These are phyloP conservation scores for Enteromius radiatus DNA, from an alignment of 2,797 vertebrate genomes.

Conservation along the genomic window DNA sequence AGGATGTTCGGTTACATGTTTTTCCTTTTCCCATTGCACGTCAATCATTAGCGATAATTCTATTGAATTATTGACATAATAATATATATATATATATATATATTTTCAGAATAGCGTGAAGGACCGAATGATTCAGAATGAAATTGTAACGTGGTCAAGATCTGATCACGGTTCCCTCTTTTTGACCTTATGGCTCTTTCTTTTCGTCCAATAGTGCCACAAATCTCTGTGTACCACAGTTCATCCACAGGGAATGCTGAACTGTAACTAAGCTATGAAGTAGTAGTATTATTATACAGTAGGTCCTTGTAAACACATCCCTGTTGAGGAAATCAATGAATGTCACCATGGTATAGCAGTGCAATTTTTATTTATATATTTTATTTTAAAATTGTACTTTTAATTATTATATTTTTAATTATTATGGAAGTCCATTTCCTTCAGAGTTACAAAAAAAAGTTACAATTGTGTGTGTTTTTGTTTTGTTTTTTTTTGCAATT, in stretches of 20 bases:
- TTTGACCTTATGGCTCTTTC: background rate
- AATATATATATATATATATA: background rate
- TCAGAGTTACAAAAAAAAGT: background rate
- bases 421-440: background rate
- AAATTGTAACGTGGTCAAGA: background rate
- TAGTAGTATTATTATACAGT: background rate
- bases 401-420: background rate
- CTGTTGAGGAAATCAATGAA: slow-evolving; percentile 3
- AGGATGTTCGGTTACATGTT: slow-evolving; percentile 10
- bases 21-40: slow-evolving; percentile 13
- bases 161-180: background rate
- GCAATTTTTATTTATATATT: slow-evolving; percentile 2
- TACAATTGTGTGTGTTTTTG: no score
- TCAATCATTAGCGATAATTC: slow-evolving; percentile 21
- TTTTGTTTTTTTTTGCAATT: background rate
- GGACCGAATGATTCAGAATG: no score
- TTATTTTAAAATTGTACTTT: background rate
- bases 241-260: background rate
- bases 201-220: slow-evolving; percentile 21
- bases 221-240: background rate
- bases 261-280: slow-evolving; percentile 19
- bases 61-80: background rate
- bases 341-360: slow-evolving; percentile 14
- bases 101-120: background rate
- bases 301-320: background rate